phyloP scores from a whole-genome alignment of 2,113 vertebrate genomes.

The Toxotes jaculatrix region DNA sequence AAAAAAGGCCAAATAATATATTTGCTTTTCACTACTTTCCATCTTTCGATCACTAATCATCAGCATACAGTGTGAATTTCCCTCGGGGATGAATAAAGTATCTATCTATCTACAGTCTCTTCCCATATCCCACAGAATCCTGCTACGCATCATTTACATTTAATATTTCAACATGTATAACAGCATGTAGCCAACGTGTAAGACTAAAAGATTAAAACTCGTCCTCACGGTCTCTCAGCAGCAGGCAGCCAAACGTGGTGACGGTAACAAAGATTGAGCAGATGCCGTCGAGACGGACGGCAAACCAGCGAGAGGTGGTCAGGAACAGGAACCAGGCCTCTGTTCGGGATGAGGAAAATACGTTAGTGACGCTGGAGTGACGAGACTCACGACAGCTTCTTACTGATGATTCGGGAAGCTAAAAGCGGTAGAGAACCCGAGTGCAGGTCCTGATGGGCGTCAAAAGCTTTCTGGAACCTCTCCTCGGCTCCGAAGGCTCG shows the following conservation, averaged over 20 bases:
- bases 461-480: slow-evolving; percentile 91
- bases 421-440: slow-evolving; percentile 84
- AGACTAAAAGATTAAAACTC: not conserved
- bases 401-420: accelerated
- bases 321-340: slow-evolving; percentile 96
- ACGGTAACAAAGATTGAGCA: slow-evolving; percentile 91
- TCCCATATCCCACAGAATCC: not conserved
- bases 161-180: no score
- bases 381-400: no score
- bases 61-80: no score
- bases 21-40: not conserved
- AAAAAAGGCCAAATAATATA: not conserved
- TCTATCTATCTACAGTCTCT: no score
- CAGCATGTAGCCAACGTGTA: not conserved
- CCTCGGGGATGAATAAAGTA: no score
- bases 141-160: no score
- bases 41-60: no score
- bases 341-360: slow-evolving; percentile 52
- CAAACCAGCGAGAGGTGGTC: slow-evolving; percentile 95
- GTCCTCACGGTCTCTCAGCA: slow-evolving; percentile 87
- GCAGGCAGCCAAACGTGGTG: slow-evolving; percentile 89
- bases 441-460: slow-evolving; percentile 93
- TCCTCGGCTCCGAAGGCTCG: slow-evolving; percentile 90
- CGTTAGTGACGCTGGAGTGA: accelerated
- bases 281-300: slow-evolving; percentile 92